phyloP scores from a whole-genome alignment of 2,797 vertebrate species.

The Coreius guichenoti region DNA sequence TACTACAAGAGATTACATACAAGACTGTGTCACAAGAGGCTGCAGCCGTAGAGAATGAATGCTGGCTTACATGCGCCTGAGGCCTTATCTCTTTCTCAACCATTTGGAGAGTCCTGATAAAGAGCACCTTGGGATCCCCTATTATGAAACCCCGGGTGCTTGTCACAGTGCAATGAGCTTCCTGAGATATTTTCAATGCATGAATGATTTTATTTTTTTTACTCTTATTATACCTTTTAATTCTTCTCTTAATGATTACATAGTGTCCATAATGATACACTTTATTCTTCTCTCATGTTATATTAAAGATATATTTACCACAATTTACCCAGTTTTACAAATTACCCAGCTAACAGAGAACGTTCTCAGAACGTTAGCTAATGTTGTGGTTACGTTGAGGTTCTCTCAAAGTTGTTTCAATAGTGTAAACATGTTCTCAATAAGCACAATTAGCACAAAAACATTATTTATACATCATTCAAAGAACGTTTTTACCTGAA shows the following conservation, averaged over 20 bases:
- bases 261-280: conserved; percentile 51
- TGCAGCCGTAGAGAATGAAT: conserved; percentile 64
- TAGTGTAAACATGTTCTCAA: neutral
- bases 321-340: conserved; percentile 47
- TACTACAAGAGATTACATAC: conserved; percentile 79
- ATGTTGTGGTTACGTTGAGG: neutral
- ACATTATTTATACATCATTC: neutral
- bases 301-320: conserved; percentile 42
- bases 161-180: conserved; percentile 25
- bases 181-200: conserved; percentile 33
- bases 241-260: conserved; percentile 31
- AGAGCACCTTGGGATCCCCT: conserved; percentile 73
- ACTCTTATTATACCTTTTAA: conserved; percentile 51
- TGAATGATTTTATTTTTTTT: neutral
- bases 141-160: conserved; percentile 69
- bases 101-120: conserved; percentile 76
- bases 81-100: conserved; percentile 74
- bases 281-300: conserved; percentile 52
- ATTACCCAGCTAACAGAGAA: neutral
- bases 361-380: neutral
- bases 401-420: neutral
- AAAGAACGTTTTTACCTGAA: neutral
- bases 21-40: conserved; percentile 73
- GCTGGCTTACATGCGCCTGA: conserved; percentile 58
- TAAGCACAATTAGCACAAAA: neutral